phyloP scores from a whole-genome alignment of 2,888 invertebrate species.

The Nemurella pictetii region DNA sequence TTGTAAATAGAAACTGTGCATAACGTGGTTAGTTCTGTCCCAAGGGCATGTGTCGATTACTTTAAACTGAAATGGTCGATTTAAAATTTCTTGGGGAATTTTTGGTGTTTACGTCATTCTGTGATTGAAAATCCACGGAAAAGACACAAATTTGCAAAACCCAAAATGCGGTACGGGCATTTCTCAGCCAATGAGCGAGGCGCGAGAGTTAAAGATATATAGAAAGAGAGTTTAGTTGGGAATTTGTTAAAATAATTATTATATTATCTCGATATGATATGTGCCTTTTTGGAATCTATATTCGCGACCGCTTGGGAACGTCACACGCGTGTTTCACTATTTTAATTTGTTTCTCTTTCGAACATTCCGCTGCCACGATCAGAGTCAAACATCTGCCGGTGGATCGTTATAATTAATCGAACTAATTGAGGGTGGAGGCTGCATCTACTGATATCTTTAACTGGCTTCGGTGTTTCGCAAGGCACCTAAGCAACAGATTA shows the following conservation, averaged over 20 bases:
- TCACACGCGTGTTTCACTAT: neutral
- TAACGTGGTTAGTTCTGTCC: constrained; percentile 1
- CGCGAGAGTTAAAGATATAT: constrained; percentile 38
- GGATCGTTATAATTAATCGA: neutral
- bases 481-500: neutral
- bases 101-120: neutral
- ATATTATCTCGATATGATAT: constrained; percentile 35
- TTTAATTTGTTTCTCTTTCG: neutral
- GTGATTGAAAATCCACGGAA: constrained; percentile 2
- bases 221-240: constrained; percentile 38
- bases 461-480: neutral
- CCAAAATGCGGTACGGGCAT: neutral
- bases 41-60: constrained; percentile 20
- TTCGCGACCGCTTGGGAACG: neutral
- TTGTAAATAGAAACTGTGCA: constrained; percentile 14
- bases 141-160: neutral
- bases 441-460: constrained; percentile 7
- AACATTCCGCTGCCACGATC: neutral
- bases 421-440: constrained; percentile 12
- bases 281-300: constrained; percentile 36
- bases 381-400: neutral
- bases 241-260: constrained; percentile 36
- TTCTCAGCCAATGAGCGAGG: neutral
- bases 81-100: neutral
- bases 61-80: neutral